Percentiles rank a stretch among this genome's conserved stretches.
These are phyloP conservation scores for Papilio dardanus DNA, from an alignment of 1,140 invertebrate species.

Conservation along the genomic window DNA sequence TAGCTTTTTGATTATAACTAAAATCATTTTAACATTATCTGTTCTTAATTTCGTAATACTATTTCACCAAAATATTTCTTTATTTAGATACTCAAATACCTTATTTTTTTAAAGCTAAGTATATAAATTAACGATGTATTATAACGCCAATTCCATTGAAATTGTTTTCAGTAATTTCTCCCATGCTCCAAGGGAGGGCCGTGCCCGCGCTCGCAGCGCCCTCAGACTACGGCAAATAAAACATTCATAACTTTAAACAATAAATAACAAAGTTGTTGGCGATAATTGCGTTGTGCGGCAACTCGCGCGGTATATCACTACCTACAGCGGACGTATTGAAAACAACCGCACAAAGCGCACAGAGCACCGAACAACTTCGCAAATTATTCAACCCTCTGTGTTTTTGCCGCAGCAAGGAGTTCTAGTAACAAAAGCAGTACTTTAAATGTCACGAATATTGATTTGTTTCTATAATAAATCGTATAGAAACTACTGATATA, in stretches of 20 bases:
- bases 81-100: background rate
- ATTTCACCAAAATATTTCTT: background rate
- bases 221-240: constrained; percentile 8
- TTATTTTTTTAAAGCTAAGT: too few species aligned
- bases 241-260: constrained; percentile 27
- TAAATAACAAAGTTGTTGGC: constrained; percentile 22
- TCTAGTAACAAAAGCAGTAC: background rate
- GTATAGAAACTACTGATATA: too few species aligned
- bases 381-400: constrained; percentile 1
- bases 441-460: background rate
- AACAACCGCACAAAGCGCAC: background rate
- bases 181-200: background rate
- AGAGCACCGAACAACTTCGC: background rate
- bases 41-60: too few species aligned
- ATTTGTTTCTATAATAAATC: too few species aligned
- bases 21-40: background rate
- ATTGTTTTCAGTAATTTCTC: background rate
- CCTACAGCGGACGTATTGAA: constrained; percentile 16
- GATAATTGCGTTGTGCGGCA: constrained; percentile 8
- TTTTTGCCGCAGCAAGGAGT: background rate
- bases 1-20: background rate
- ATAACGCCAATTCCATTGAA: background rate
- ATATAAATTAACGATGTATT: background rate
- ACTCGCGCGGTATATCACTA: constrained; percentile 6
- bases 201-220: background rate